Evolutionary conservation across 2,888 invertebrate genomes (phyloP).

Genomic region (Xestia xanthographa): DNA sequence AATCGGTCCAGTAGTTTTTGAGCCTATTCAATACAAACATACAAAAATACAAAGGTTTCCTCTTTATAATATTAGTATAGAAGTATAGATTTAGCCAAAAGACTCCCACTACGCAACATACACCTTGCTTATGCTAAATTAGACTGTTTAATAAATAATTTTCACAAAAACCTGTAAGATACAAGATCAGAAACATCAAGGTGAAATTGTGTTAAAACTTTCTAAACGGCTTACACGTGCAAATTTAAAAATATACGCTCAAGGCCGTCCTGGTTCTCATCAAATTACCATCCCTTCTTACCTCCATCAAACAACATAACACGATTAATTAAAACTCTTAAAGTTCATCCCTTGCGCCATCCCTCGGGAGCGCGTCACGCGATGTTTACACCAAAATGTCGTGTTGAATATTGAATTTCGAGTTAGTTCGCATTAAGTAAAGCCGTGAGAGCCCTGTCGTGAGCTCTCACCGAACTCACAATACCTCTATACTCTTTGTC

Average conservation of each 20-base stretch:
- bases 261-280: background rate
- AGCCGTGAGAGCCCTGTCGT: conserved; percentile 62
- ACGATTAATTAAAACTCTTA: conserved; percentile 48
- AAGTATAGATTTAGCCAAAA: too few species aligned
- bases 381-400: conserved; percentile 86
- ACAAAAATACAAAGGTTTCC: too few species aligned
- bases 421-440: conserved; percentile 81
- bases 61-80: too few species aligned
- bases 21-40: too few species aligned
- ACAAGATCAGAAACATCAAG: background rate
- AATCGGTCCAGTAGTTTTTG: too few species aligned
- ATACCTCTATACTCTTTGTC: conserved; percentile 36
- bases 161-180: background rate
- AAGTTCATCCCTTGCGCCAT: conserved; percentile 67
- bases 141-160: background rate
- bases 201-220: background rate
- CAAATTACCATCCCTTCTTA: background rate
- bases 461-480: conserved; percentile 44
- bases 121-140: background rate
- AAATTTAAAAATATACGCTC: background rate
- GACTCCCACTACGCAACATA: accelerated
- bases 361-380: conserved; percentile 77
- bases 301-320: conserved; percentile 42
- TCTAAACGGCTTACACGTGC: too few species aligned
- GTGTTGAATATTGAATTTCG: conserved; percentile 88